Base-by-base conservation (phyloP, 1,140 invertebrate species). In the Pseudomyrmex cubaensis region DNA sequence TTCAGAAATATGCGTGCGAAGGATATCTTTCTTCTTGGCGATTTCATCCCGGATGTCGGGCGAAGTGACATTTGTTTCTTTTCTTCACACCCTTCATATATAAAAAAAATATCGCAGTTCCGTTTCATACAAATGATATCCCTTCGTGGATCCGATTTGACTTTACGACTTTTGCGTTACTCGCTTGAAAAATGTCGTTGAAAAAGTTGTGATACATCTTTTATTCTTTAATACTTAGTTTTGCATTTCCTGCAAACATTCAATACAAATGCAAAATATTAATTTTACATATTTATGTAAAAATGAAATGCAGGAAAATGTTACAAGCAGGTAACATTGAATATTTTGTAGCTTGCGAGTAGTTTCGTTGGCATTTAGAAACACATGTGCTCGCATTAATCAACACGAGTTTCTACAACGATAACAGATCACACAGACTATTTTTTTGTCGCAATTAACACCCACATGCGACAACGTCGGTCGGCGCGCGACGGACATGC, bases 1-100 rank as follows among this genome's bases (percentile, higher is more conserved):
- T 86, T 69, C 70, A 63, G 72, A 73, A 82, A 89, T 87, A 87
- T 83, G 80, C 83, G 73, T n/a, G 56, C 48, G 2, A 85, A 74
- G 5, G 74, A 63, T 73, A 66, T 61, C 78, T 75, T 86, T 78
- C 44, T 61, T 22, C 82, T 12, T 44, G 48, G 57, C 61, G 69
- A 86, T 87, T 85, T 85, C 67, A 35, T 7, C 25, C 74, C 25
- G 54, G 82, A 63, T 72, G 61, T 83, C 72, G 56, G 25, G 9
- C 72, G 64, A 75, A 25, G 0, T 22, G 76, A 80, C 57, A 61
- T 59, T 61, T 50, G 66, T 59, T 61, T n/a, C 46, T 54, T 56
- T 20, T 69, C 15, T 50, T 72, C 56, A 48, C 35, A n/a, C 2
- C 7, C 35, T 35, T 0, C 20, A 20, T 17, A 35, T 50, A 72